Conservation (phyloP, 2,113 vertebrate genomes). For the Stigmatopora nigra region DNA sequence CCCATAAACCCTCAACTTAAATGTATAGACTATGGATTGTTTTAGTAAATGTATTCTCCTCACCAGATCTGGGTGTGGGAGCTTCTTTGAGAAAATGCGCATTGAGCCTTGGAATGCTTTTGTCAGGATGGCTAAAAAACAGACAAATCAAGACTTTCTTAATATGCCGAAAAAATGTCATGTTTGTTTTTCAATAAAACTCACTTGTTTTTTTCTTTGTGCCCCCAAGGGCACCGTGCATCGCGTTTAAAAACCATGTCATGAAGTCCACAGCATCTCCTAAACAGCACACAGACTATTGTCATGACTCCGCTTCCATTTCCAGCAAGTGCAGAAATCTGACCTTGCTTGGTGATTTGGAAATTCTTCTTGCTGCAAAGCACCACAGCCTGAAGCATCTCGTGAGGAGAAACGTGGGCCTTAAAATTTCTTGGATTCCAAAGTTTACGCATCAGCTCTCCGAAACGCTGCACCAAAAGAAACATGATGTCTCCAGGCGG, state of each 20-base stretch:
- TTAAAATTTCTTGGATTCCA: constrained; percentile 99
- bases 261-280: constrained; percentile 95
- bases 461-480: constrained; percentile 91
- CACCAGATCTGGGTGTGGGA: constrained; percentile 92
- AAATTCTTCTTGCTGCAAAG: constrained; percentile 98
- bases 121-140: constrained; percentile 78
- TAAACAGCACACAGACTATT: constrained; percentile 45
- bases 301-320: not conserved
- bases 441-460: constrained; percentile 94
- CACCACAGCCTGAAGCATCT: constrained; percentile 97
- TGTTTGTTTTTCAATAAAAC: constrained; percentile 35
- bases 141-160: not conserved
- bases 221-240: constrained; percentile 87
- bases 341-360: constrained; percentile 97
- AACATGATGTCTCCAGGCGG: constrained; percentile 97
- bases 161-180: not conserved
- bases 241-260: constrained; percentile 93
- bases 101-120: constrained; percentile 96
- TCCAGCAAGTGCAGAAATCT: not conserved
- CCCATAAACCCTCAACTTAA: not conserved
- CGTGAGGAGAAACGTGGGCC: constrained; percentile 93
- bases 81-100: constrained; percentile 96
- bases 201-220: constrained; percentile 91
- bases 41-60: constrained; percentile 30
- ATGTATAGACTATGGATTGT: not conserved